Percentiles rank a stretch among this genome's conserved stretches.
These are phyloP conservation scores for Ceyx melanurus DNA, from an alignment of 2,113 vertebrate species.

Conservation along the genomic window DNA sequence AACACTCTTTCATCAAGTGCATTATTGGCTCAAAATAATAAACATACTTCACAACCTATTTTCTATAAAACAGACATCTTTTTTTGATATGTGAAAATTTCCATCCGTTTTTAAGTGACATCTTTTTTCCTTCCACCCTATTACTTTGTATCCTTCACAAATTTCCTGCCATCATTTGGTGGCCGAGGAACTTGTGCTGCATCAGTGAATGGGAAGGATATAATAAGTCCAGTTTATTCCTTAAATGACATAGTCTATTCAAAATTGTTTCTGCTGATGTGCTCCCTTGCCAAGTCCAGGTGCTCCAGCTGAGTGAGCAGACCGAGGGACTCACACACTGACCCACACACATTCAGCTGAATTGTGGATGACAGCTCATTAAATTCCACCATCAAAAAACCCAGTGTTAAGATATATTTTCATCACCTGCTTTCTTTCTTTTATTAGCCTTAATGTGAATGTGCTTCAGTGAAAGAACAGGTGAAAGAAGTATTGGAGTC, in stretches of 20 bases:
- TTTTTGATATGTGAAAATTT: background rate
- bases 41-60: slow-evolving; percentile 1
- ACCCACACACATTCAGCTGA: background rate
- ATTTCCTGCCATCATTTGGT: background rate
- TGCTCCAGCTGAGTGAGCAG: fast-evolving
- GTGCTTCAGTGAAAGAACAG: background rate
- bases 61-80: background rate
- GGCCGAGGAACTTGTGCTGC: background rate
- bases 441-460: background rate
- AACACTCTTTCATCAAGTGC: background rate
- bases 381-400: background rate
- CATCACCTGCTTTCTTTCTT: background rate
- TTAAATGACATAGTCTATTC: background rate
- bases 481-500: background rate
- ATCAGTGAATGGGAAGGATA: background rate
- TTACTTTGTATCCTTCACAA: background rate
- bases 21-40: slow-evolving; percentile 41
- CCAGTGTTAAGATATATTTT: background rate
- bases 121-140: background rate
- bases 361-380: background rate
- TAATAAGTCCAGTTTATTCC: background rate
- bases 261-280: fast-evolving
- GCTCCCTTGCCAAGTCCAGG: background rate
- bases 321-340: background rate
- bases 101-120: background rate